These are phyloP conservation scores for Drosophila sp. DNA, from an alignment of 1,140 invertebrate species.

Conservation along the genomic window DNA sequence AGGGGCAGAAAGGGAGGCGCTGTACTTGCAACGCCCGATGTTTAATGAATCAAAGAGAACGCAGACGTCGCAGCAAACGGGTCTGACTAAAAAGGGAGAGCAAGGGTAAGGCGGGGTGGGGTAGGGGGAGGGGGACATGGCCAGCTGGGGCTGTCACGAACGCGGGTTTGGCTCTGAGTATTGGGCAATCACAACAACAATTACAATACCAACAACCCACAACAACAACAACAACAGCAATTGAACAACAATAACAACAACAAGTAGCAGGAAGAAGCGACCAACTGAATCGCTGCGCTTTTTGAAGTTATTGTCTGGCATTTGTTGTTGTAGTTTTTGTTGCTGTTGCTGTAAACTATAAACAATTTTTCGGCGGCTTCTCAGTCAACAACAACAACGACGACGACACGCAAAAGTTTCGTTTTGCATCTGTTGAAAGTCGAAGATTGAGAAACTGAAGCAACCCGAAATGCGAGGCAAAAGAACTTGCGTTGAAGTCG, in stretches of 20 bases:
- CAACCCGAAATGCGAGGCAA: conserved; percentile 1
- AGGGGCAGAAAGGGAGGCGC: not conserved
- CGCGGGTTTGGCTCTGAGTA: conserved; percentile 53
- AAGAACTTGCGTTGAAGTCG: conserved; percentile 28
- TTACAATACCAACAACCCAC: conserved; percentile 35
- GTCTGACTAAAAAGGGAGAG: conserved; percentile 3
- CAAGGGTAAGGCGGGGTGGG: not conserved
- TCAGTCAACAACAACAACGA: conserved; percentile 57
- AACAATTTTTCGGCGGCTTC: conserved; percentile 76
- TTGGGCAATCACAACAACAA: conserved; percentile 47
- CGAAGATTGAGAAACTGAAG: conserved; percentile 55
- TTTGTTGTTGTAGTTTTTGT: conserved; percentile 61
- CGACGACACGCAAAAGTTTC: conserved; percentile 76
- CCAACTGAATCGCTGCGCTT: conserved; percentile 74
- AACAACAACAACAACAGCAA: conserved; percentile 48
- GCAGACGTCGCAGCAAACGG: conserved; percentile 26
- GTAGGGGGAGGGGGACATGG: conserved; percentile 6
- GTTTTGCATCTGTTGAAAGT: conserved; percentile 72
- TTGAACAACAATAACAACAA: conserved; percentile 55
- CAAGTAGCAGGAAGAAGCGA: conserved; percentile 71
- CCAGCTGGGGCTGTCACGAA: conserved; percentile 74
- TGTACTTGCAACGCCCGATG: conserved; percentile 27
- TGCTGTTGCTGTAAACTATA: conserved; percentile 57
- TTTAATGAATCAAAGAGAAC: conserved; percentile 71
- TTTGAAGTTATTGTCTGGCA: conserved; percentile 61